Evolutionary conservation across 2,888 invertebrate genomes (phyloP).

Genomic region (Drosophila atripex): DNA sequence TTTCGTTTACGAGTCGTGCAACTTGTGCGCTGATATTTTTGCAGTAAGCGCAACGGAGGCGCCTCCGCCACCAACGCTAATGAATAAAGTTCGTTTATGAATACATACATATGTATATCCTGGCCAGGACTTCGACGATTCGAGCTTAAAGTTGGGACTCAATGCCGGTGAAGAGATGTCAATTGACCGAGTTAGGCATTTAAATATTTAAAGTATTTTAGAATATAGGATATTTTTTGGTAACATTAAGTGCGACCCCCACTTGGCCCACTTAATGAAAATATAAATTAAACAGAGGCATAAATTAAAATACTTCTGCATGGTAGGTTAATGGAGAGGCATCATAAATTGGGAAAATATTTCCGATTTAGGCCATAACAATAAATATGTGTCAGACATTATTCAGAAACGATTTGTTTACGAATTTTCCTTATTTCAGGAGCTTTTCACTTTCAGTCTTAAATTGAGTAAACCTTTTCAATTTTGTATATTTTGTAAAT

Average conservation of each 20-base stretch:
- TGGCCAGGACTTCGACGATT: slow-evolving; percentile 16
- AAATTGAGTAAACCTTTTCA: neutral
- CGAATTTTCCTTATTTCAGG: neutral
- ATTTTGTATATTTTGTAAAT: neutral
- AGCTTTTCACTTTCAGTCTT: neutral
- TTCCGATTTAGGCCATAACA: neutral
- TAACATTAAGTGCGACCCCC: neutral
- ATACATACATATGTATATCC: slow-evolving; percentile 48
- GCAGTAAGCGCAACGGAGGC: slow-evolving; percentile 8
- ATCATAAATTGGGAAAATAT: neutral
- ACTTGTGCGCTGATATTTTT: slow-evolving; percentile 53
- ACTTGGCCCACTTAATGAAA: neutral
- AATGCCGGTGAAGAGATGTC: neutral
- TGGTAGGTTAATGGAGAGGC: too few species aligned
- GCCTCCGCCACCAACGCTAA: slow-evolving; percentile 50
- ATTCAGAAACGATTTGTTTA: neutral
- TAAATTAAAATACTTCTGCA: too few species aligned
- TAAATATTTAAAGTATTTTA: neutral
- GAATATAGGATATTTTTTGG: neutral
- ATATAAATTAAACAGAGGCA: neutral
- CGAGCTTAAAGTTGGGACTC: slow-evolving; percentile 27
- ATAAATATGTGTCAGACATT: too few species aligned
- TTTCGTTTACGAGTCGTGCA: slow-evolving; percentile 55
- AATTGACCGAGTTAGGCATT: neutral
- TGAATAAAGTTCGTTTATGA: slow-evolving; percentile 73